Evolutionary conservation across 2,888 invertebrate genomes (phyloP).

Genomic region (Aplocera efformata): DNA sequence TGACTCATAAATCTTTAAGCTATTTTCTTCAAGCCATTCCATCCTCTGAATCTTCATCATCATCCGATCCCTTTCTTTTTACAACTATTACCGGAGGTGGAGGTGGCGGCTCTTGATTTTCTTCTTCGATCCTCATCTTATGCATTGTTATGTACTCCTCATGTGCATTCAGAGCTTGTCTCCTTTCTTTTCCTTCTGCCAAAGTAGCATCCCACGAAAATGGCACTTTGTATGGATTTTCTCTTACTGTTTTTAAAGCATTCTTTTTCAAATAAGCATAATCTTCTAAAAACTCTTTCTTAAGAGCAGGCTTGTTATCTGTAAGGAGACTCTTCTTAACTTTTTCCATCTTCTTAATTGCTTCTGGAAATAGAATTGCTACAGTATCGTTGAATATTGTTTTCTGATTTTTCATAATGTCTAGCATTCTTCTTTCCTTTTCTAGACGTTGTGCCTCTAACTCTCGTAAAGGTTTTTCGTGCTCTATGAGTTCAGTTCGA

Average conservation of each 20-base stretch:
- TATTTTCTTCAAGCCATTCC: neutral
- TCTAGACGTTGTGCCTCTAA: conserved; percentile 79
- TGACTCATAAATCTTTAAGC: too few relatives aligned
- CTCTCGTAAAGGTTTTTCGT: conserved; percentile 81
- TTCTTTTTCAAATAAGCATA: conserved; percentile 50
- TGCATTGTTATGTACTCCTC: conserved; percentile 58
- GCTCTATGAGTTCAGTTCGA: conserved; percentile 79
- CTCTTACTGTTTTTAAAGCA: conserved; percentile 59
- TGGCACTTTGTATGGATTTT: conserved; percentile 67
- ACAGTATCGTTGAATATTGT: conserved; percentile 84
- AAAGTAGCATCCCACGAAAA: conserved; percentile 81
- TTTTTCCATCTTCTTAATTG: conserved; percentile 68
- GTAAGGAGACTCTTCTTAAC: conserved; percentile 65
- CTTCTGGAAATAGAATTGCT: conserved; percentile 82
- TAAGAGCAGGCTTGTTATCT: conserved; percentile 58
- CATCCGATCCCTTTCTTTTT: conserved; percentile 3
- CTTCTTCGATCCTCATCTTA: conserved; percentile 49
- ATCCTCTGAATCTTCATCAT: conserved; percentile 2
- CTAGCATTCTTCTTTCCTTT: conserved; percentile 79
- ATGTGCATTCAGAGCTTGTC: conserved; percentile 65
- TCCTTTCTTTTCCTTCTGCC: conserved; percentile 70
- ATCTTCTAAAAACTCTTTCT: conserved; percentile 57
- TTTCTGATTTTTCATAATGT: conserved; percentile 79
- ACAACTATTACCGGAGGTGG: conserved; percentile 1
- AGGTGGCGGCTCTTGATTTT: conserved; percentile 26